Evolutionary conservation across 2,888 invertebrate species (phyloP), one percentile per base, ranked within the genome.

Genomic region (Pollenia griseotomentosa): DNA sequence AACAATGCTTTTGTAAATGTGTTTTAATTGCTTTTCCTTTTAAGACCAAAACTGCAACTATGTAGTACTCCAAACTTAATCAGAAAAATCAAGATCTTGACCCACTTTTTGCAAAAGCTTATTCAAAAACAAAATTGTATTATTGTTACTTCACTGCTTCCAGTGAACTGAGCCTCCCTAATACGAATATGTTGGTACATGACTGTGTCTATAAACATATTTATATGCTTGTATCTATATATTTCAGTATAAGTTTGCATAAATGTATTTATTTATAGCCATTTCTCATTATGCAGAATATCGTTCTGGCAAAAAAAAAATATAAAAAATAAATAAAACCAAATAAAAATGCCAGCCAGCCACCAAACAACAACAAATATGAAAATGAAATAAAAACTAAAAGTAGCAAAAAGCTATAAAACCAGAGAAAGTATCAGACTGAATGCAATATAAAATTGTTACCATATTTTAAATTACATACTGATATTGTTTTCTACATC

Each of bases 261-360:
- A 33, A 33, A 33, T 33, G 33, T 33, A 33, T 33, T 33, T 6
- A 6, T 33, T 33, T 33, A 6, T 33, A 23, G 61, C 82, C 14
- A 48, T 19, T 77, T 2, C 51, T 71, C 77, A 65, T 71, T 83
- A 77, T 71, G 63, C 23, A 44, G 53, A 75, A 75, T 75, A 82
- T 75, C 55, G 75, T 63, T 75, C 61, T 51, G 82, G 82, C 74
- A 42, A 19, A 33, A 33, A 33, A 33, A 33, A 33, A 33, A 23
- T 1, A 19, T 0, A 55, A 42, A 65, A 42, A 53, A 16, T 11
- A 42, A 73, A 14, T 42, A 65, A 65, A 65, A 16, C 44, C 40
- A 44, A 65, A n/a, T 33, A 33, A 33, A n/a, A 33, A 33, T 33
- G 33, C 33, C 33, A 33, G 33, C 33, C 33, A 6, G 33, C 33